Conservation (phyloP, 2,888 invertebrate species). For the Sarcophaga subvicina region DNA sequence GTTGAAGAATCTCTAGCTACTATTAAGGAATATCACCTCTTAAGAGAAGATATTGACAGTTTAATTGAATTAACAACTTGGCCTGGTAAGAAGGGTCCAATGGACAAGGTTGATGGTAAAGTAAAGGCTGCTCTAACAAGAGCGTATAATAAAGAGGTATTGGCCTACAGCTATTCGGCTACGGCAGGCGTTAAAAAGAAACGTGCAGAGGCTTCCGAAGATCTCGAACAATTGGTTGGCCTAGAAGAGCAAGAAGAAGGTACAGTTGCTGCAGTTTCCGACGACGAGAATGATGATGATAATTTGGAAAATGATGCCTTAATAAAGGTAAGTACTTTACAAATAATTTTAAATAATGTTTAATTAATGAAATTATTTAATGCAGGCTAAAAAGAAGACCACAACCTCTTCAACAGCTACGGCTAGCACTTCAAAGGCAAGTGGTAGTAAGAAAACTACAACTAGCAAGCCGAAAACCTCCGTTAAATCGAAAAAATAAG, state of each 20-base stretch:
- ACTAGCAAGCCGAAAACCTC: slow-evolving; percentile 70
- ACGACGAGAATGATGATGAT: slow-evolving; percentile 83
- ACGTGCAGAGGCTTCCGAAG: slow-evolving; percentile 82
- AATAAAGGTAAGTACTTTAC: slow-evolving; percentile 84
- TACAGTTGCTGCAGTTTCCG: slow-evolving; percentile 75
- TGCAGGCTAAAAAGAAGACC: slow-evolving; percentile 76
- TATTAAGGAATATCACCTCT: slow-evolving; percentile 92
- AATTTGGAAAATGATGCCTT: slow-evolving; percentile 87
- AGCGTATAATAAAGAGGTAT: slow-evolving; percentile 92
- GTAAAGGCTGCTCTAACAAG: slow-evolving; percentile 97
- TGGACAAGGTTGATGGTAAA: slow-evolving; percentile 89
- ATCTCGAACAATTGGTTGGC: slow-evolving; percentile 81
- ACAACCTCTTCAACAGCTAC: slow-evolving; percentile 67
- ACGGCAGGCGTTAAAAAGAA: slow-evolving; percentile 85
- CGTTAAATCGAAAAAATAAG: slow-evolving; percentile 75
- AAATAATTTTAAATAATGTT: background rate
- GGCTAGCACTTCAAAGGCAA: slow-evolving; percentile 72
- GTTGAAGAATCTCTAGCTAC: slow-evolving; percentile 87
- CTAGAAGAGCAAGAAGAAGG: slow-evolving; percentile 78
- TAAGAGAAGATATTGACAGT: slow-evolving; percentile 95
- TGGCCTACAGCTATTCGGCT: slow-evolving; percentile 89
- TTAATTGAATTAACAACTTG: slow-evolving; percentile 93
- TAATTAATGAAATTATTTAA: slow-evolving; percentile 1
- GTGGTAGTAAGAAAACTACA: slow-evolving; percentile 57
- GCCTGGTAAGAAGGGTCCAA: slow-evolving; percentile 90